Conservation (phyloP, 2,113 vertebrate genomes). For the cat (Felis catus) region DNA sequence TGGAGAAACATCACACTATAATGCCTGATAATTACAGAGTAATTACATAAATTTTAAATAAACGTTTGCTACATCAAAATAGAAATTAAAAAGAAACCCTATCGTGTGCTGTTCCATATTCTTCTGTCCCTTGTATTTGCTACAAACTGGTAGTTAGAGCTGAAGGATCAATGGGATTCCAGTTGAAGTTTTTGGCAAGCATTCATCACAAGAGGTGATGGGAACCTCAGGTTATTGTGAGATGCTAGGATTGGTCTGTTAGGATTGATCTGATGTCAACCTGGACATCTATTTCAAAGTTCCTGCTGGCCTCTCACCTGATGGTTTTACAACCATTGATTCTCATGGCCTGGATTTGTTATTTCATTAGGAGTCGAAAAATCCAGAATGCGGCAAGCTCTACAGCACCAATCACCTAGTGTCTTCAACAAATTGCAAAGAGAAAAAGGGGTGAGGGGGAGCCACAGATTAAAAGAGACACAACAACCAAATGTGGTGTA, state of each 20-base stretch:
- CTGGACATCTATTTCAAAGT: neutral
- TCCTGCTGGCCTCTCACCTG: neutral
- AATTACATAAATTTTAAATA: constrained; percentile 2
- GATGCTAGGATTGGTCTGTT: accelerated
- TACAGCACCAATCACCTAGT: neutral
- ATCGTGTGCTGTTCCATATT: neutral
- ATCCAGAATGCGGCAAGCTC: neutral
- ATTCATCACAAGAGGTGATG: neutral
- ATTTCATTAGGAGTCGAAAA: neutral
- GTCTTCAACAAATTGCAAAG: neutral
- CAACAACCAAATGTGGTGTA: neutral
- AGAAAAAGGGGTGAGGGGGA: neutral
- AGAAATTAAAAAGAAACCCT: neutral
- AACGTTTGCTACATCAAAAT: neutral
- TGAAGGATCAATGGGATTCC: neutral
- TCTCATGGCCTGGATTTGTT: neutral
- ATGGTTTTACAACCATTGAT: neutral
- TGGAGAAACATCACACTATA: neutral
- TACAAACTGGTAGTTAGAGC: neutral
- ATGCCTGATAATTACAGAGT: neutral
- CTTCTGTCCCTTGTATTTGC: neutral
- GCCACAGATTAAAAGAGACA: neutral
- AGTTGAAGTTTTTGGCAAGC: neutral
- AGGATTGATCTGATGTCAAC: no score
- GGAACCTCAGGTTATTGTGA: neutral